phyloP scores from a whole-genome alignment of 2,888 invertebrate species.

The Gnatocerus cornutus region DNA sequence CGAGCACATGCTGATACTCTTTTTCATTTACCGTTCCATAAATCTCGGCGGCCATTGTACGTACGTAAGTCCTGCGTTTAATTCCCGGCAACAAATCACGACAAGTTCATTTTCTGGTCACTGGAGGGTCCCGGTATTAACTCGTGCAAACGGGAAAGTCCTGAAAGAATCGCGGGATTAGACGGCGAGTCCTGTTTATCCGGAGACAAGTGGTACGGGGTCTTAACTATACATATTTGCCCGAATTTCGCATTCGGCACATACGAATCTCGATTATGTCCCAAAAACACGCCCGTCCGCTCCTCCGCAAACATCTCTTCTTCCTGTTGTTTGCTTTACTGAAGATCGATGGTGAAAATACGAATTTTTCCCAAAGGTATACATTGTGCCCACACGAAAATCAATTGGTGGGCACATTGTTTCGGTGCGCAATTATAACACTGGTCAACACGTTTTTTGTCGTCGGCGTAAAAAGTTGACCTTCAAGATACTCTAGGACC shows the following conservation, averaged over 20 bases:
- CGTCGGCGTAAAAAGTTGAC: too few species aligned
- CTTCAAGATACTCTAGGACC: too few species aligned
- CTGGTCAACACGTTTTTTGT: too few species aligned
- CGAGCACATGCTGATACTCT: neutral
- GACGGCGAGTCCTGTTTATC: constrained; percentile 12
- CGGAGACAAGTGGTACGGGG: neutral
- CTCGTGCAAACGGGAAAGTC: neutral
- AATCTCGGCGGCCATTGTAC: neutral
- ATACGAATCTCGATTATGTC: too few species aligned
- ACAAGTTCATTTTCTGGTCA: constrained; percentile 17
- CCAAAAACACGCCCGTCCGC: neutral
- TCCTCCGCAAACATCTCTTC: neutral
- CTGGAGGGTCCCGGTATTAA: neutral
- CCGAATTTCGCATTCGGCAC: too few species aligned
- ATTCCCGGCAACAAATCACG: neutral
- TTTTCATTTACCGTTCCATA: neutral
- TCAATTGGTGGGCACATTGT: constrained; percentile 13
- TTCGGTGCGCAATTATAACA: neutral
- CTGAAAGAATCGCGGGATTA: constrained; percentile 22
- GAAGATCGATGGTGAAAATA: constrained; percentile 17
- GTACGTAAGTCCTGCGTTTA: neutral
- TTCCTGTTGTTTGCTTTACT: neutral
- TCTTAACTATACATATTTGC: too few species aligned
- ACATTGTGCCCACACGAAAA: constrained; percentile 17
- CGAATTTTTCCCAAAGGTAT: neutral